Percentiles rank a stretch among this genome's conserved stretches.
Conservation (phyloP, 2,113 vertebrate genomes). For the Poecile atricapillus region DNA sequence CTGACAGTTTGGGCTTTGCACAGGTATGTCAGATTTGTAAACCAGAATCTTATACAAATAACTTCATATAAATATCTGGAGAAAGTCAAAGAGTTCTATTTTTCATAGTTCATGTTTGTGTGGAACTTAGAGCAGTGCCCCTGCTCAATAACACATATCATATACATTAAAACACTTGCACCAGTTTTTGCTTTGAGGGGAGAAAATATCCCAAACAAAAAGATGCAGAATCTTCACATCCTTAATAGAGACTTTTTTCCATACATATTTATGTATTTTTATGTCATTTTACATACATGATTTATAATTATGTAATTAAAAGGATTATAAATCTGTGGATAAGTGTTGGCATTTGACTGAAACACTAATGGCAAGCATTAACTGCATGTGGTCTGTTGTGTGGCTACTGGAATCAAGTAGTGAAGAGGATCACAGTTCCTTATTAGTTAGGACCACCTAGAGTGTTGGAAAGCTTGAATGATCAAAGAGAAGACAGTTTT, state of each 20-base stretch:
- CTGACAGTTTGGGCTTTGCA: background rate
- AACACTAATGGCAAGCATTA: constrained; percentile 4
- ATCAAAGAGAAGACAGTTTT: constrained; percentile 68
- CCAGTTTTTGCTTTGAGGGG: background rate
- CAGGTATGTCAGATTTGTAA: background rate
- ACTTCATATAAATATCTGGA: background rate
- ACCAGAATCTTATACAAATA: background rate
- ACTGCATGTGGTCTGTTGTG: constrained; percentile 31
- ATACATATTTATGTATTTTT: background rate
- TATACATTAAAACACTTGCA: background rate
- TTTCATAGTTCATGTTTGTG: background rate
- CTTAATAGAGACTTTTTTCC: background rate
- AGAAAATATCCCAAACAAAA: background rate
- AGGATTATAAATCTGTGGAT: background rate
- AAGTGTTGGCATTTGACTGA: constrained; percentile 9
- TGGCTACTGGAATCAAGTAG: constrained; percentile 40
- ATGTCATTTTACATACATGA: background rate
- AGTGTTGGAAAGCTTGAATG: constrained; percentile 55
- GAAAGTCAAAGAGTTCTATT: background rate
- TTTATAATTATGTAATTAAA: constrained; percentile 33
- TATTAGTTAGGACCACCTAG: constrained; percentile 72
- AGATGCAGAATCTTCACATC: background rate
- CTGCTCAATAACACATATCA: background rate
- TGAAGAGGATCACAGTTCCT: constrained; percentile 53
- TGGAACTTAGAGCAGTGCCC: background rate